Percentiles rank a stretch among this genome's conserved stretches.
These are phyloP conservation scores for Prunella fulvescens DNA, from an alignment of 2,113 vertebrate genomes.

Conservation along the genomic window DNA sequence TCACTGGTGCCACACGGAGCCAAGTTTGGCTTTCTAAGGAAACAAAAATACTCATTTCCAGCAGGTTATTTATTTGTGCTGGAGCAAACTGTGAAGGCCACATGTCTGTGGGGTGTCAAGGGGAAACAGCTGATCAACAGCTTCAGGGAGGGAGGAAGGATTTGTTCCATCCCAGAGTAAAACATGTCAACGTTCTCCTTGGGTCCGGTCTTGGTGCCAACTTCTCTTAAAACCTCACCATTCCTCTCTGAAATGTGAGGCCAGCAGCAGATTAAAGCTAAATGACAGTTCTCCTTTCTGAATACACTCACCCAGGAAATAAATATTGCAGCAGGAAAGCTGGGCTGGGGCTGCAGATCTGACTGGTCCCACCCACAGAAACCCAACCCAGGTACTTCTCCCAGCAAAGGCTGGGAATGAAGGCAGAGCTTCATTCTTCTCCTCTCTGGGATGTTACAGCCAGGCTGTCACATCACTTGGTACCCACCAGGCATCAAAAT, in stretches of 20 bases:
- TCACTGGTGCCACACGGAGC: neutral
- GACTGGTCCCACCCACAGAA: neutral
- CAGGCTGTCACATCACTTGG: rapidly evolving
- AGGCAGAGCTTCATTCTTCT: neutral
- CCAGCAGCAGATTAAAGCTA: neutral
- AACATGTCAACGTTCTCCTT: neutral
- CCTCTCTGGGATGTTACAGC: neutral
- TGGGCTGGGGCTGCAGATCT: neutral
- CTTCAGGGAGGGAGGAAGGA: neutral
- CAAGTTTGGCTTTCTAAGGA: neutral
- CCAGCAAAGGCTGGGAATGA: neutral
- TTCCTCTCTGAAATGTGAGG: neutral
- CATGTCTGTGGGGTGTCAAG: neutral
- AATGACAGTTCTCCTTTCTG: neutral
- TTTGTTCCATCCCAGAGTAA: neutral
- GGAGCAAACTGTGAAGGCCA: neutral
- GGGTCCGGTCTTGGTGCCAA: neutral
- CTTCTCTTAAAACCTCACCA: neutral
- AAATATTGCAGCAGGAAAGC: neutral
- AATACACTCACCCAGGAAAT: neutral
- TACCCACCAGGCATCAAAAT: neutral
- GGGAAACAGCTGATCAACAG: neutral
- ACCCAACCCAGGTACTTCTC: neutral
- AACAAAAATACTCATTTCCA: neutral
- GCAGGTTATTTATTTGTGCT: neutral